Evolutionary conservation across 2,888 invertebrate species (phyloP).

Genomic region (Limnephilus lunatus): DNA sequence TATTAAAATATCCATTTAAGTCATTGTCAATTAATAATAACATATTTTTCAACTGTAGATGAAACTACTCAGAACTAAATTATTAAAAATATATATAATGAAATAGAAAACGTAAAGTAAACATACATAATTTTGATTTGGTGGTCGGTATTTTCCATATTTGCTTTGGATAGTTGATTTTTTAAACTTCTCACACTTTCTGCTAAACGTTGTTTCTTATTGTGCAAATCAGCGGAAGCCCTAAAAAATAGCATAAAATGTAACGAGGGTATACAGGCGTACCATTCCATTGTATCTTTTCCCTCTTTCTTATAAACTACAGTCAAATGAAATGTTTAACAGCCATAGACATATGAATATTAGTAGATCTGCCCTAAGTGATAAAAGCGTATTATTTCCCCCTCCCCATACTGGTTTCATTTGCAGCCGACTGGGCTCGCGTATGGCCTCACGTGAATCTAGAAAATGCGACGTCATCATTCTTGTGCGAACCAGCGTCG

Average conservation of each 20-base stretch:
- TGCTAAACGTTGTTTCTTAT: conserved; percentile 71
- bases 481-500: no score
- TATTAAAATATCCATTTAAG: no score
- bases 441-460: no score
- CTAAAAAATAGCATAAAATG: conserved; percentile 67
- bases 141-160: conserved; percentile 67
- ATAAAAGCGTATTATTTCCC: no score
- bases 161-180: conserved; percentile 69
- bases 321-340: no score
- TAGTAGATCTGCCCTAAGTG: no score
- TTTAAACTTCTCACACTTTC: conserved; percentile 69
- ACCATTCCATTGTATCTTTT: neutral
- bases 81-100: no score
- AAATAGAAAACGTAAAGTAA: neutral
- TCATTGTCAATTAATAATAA: neutral
- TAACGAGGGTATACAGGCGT: neutral
- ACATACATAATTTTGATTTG: conserved; percentile 62
- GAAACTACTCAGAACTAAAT: no score
- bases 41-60: neutral
- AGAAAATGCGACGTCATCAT: no score
- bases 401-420: no score
- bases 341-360: no score
- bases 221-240: conserved; percentile 73
- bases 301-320: neutral
- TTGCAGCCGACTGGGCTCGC: no score